These are phyloP conservation scores for Gallinago paraguaiae DNA, from an alignment of 2,113 vertebrate species.

Conservation along the genomic window DNA sequence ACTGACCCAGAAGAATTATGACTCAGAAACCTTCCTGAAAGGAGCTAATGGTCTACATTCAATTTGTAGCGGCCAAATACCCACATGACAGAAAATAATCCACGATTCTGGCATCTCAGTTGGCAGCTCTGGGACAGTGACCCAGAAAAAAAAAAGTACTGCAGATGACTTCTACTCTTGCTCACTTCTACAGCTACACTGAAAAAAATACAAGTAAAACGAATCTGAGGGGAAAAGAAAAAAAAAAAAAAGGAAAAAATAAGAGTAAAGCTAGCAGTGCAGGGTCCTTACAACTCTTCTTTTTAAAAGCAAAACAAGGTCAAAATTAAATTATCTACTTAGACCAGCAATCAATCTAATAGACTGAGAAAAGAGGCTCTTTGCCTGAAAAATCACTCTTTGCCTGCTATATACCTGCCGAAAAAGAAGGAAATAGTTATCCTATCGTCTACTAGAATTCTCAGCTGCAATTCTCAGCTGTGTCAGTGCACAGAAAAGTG, in stretches of 20 bases:
- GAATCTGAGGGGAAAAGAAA: background rate
- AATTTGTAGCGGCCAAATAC: background rate
- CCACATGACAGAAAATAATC: background rate
- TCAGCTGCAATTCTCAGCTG: background rate
- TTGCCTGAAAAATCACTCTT: background rate
- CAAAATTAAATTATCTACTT: background rate
- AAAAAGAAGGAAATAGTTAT: background rate
- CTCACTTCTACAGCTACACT: background rate
- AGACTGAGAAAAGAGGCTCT: background rate
- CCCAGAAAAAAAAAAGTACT: background rate
- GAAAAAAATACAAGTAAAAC: background rate
- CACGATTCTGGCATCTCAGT: background rate
- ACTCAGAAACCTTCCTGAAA: background rate
- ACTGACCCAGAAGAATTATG: background rate
- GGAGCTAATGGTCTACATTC: background rate
- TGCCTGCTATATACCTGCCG: background rate
- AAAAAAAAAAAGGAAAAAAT: background rate
- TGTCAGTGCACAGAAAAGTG: background rate
- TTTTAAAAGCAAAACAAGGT: background rate
- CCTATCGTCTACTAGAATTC: background rate
- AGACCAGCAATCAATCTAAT: background rate
- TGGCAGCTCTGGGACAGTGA: background rate
- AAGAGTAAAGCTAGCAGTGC: background rate
- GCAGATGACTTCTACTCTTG: background rate
- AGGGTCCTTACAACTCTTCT: background rate